phyloP scores from a whole-genome alignment of 2,888 invertebrate genomes.

The Glyphotaelius pellucidus region DNA sequence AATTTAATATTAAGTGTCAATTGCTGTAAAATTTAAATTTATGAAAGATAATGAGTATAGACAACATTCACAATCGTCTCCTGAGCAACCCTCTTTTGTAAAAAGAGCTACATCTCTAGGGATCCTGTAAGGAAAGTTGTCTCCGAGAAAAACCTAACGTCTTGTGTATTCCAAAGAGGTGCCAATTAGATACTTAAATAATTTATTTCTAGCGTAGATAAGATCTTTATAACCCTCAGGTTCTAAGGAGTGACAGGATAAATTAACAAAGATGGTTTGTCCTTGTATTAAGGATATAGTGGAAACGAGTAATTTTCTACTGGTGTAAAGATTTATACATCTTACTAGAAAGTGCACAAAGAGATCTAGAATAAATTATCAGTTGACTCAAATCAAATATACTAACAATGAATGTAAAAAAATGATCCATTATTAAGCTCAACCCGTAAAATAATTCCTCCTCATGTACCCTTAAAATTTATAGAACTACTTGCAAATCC shows the following conservation, averaged over 20 bases:
- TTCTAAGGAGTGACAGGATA: not conserved
- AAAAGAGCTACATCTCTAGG: not conserved
- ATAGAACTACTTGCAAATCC: no score
- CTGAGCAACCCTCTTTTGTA: not conserved
- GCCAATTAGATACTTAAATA: not conserved
- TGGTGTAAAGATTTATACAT: no score
- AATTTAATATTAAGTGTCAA: not conserved
- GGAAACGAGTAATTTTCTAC: not conserved
- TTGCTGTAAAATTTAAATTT: not conserved
- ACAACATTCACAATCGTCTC: not conserved
- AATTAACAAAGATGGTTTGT: not conserved
- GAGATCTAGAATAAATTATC: no score
- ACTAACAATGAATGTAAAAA: no score
- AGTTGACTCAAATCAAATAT: no score
- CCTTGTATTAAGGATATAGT: not conserved
- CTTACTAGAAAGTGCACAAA: no score
- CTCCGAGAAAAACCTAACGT: not conserved
- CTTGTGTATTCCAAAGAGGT: not conserved
- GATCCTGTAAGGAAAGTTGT: not conserved
- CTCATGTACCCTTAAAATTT: no score
- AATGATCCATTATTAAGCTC: no score
- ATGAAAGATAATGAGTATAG: not conserved
- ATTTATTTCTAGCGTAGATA: not conserved
- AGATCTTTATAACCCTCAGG: not conserved
- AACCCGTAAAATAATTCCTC: no score